Conservation (phyloP, 2,888 invertebrate species). For the Pantelozetes paolii region DNA sequence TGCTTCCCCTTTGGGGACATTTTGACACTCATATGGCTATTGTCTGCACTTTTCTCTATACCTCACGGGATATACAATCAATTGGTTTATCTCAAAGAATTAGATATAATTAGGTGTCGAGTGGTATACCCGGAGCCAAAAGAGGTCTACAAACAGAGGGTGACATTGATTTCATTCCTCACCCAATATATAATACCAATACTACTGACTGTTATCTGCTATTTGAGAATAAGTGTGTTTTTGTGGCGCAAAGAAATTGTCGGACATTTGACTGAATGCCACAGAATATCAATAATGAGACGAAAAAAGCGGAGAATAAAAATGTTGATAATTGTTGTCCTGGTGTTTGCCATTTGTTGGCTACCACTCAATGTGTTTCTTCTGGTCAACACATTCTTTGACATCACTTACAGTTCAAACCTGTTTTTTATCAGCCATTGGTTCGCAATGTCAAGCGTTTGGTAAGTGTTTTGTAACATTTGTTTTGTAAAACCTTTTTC, state of each 20-base stretch:
- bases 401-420: neutral
- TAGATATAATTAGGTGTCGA: constrained; percentile 41
- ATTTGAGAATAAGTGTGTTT: constrained; percentile 51
- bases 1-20: neutral
- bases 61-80: constrained; percentile 42
- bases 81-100: constrained; percentile 37
- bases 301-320: constrained; percentile 32
- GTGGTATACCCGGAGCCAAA: constrained; percentile 5
- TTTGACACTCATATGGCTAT: constrained; percentile 16
- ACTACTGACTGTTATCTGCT: constrained; percentile 52
- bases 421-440: constrained; percentile 1
- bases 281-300: constrained; percentile 46
- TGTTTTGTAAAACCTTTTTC: no score
- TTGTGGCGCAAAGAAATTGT: constrained; percentile 52
- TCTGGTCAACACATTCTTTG: constrained; percentile 57
- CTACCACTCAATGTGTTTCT: constrained; percentile 90
- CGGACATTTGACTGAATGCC: constrained; percentile 54
- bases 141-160: neutral
- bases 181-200: constrained; percentile 55
- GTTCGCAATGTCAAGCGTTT: constrained; percentile 23
- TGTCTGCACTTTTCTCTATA: constrained; percentile 20
- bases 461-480: neutral
- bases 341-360: constrained; percentile 93
- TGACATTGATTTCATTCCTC: constrained; percentile 50
- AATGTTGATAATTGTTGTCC: constrained; percentile 93